These are phyloP conservation scores for Macroglossus sobrinus DNA, from an alignment of 2,113 vertebrate species.

Conservation along the genomic window DNA sequence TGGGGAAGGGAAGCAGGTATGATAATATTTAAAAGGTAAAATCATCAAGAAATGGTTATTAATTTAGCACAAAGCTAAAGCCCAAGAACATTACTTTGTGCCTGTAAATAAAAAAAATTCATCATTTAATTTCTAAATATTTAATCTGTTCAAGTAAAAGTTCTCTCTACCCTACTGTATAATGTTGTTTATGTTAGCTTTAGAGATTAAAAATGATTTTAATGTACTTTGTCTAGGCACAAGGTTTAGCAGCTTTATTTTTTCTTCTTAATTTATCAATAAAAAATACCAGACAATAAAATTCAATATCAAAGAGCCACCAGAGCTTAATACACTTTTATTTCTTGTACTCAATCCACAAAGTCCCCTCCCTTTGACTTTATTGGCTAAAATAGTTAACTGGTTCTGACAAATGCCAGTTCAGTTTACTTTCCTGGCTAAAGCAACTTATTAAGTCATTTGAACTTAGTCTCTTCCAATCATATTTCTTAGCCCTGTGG, in stretches of 20 bases:
- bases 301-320: background rate
- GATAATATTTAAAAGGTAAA: background rate
- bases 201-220: background rate
- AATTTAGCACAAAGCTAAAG: background rate
- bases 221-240: background rate
- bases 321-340: background rate
- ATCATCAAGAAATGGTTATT: background rate
- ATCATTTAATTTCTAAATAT: background rate
- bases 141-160: background rate
- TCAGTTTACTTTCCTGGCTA: background rate
- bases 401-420: background rate
- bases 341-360: background rate
- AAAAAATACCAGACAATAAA: constrained; percentile 1
- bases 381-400: background rate
- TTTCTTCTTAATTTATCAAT: background rate
- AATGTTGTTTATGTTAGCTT: background rate
- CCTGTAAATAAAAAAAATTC: background rate
- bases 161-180: background rate
- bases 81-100: background rate
- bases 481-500: background rate
- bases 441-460: background rate
- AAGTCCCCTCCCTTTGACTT: background rate
- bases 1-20: background rate
- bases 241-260: background rate
- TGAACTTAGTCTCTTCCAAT: background rate